Evolutionary conservation across 2,888 invertebrate genomes (phyloP), one percentile per base, ranked within the genome.

Genomic region (Ophonus ardosiacus): DNA sequence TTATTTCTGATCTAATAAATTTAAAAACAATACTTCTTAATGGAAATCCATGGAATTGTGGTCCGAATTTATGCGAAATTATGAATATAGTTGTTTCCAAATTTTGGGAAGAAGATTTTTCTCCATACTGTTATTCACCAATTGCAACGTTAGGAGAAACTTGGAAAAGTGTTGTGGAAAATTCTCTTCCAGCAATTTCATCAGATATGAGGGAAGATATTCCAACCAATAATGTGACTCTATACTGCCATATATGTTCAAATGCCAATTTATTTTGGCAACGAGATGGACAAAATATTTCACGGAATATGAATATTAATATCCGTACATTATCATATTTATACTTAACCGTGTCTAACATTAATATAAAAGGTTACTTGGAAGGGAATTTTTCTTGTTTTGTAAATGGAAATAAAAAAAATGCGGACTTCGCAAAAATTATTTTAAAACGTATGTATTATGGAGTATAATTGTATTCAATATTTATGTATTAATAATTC

Each of bases 1-100:
- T 68, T n/a, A 68, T 68, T 38, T 15, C 15, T 15, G n/a, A 68
- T 38, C 5, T 38, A 31, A 15, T 6, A 31, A 68, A 15, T 68
- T 38, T 68, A 68, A 31, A 68, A 38, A 15, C 7, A 38, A 38
- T 68, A 31, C 7, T 24, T 15, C 68, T 68, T 38, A 13, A 24
- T 15, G 38, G 15, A 7, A 68, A 68, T 68, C n/a, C 13, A 38
- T 68, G 68, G 68, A 38, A 68, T 15, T 68, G 68, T 68, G 68
- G 31, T 38, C 4, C 7, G 7, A 38, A 68, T 7, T 68, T 68
- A 10, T 68, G 68, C 31, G 31, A 31, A 13, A n/a, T 68, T 13
- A 68, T 68, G 68, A 24, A 68, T 24, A 63, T 21, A 18, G 63
- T 24, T 5, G 63, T 63, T 1, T 21, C 7, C 7, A 63, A 21